Conservation (phyloP, 53 echinoderm and acorn worm species). For the Crossaster papposus region DNA sequence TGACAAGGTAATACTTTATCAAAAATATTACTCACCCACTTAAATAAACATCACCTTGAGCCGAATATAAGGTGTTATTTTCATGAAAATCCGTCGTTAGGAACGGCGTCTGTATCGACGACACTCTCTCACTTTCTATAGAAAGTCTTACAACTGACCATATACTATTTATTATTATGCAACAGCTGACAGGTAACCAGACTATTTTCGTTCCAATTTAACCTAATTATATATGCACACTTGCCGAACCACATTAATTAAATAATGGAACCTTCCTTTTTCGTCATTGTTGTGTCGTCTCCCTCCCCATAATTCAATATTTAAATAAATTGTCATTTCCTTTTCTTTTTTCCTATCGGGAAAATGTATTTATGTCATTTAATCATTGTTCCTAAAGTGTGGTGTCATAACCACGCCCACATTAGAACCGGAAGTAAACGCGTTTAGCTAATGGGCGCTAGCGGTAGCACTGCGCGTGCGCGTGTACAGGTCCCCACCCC, state of each 20-base stretch:
- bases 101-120: background rate
- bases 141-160: background rate
- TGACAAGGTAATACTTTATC: background rate
- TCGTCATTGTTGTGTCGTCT: background rate
- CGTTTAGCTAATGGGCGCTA: too few species aligned
- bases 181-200: constrained; percentile 1
- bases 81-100: constrained; percentile 1
- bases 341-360: too few species aligned
- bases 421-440: too few species aligned
- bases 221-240: background rate
- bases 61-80: background rate
- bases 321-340: too few species aligned
- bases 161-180: background rate
- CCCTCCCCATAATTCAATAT: too few species aligned
- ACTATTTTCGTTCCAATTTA: constrained; percentile 19
- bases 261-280: constrained; percentile 1
- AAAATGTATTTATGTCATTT: too few species aligned
- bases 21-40: background rate
- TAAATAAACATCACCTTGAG: background rate
- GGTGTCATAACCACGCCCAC: too few species aligned
- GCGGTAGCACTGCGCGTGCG: too few species aligned
- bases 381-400: too few species aligned
- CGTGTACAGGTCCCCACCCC: too few species aligned
- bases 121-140: background rate
- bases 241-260: constrained; percentile 36